phyloP scores from a whole-genome alignment of 2,797 vertebrate species.

The Psittacula derbiana region DNA sequence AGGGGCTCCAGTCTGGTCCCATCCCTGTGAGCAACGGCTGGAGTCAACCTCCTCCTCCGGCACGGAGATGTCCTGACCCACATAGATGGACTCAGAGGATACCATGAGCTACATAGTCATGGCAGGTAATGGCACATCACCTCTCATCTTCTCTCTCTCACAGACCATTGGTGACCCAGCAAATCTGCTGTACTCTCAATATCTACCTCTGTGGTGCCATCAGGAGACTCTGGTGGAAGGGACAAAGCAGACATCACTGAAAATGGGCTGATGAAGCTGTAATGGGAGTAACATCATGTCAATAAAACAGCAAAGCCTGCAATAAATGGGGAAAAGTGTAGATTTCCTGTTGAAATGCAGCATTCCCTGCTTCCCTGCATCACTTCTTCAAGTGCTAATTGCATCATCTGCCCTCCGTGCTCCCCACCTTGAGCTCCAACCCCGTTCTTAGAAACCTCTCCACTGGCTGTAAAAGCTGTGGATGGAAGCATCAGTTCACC shows the following conservation, averaged over 20 bases:
- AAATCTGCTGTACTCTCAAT: neutral
- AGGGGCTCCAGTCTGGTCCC: neutral
- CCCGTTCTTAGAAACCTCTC: neutral
- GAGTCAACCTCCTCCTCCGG: neutral
- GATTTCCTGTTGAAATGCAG: neutral
- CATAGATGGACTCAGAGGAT: fast-evolving
- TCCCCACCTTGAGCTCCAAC: neutral
- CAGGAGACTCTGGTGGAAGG: neutral
- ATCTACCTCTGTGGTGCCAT: neutral
- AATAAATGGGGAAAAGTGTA: neutral
- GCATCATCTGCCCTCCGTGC: fast-evolving
- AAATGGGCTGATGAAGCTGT: neutral
- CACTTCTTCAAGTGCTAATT: neutral
- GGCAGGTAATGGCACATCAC: neutral
- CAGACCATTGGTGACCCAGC: neutral
- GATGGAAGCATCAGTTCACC: neutral
- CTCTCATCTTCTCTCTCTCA: neutral
- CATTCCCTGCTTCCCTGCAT: fast-evolving
- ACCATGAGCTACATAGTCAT: fast-evolving
- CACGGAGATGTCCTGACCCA: neutral
- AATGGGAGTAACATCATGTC: fast-evolving
- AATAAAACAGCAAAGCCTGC: neutral
- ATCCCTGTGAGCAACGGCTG: neutral
- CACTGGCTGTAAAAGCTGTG: neutral
- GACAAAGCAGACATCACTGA: neutral